Evolutionary conservation across 2,888 invertebrate genomes (phyloP).

Genomic region (Itoplectis maculator): DNA sequence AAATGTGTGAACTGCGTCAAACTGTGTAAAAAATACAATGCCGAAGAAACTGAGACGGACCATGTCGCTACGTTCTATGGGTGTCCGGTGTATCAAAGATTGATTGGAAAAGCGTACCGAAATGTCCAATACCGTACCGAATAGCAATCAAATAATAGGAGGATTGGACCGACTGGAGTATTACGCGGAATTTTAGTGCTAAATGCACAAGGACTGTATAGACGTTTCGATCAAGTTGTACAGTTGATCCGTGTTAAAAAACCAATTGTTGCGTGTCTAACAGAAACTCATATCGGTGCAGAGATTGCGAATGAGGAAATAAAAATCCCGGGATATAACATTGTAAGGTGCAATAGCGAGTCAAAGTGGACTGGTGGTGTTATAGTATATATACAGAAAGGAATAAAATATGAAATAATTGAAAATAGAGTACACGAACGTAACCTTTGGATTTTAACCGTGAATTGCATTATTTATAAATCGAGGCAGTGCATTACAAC

Average conservation of each 20-base stretch:
- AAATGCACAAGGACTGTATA: neutral
- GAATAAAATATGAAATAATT: constrained; percentile 12
- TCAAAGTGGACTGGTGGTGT: constrained; percentile 6
- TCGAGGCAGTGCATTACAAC: neutral
- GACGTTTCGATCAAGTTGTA: neutral
- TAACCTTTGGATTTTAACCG: neutral
- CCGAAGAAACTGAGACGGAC: neutral
- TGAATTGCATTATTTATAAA: constrained; percentile 4
- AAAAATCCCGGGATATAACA: constrained; percentile 5
- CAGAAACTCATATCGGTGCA: constrained; percentile 19
- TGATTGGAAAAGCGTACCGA: neutral
- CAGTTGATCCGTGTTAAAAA: neutral
- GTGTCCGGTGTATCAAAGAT: neutral
- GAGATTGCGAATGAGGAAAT: neutral
- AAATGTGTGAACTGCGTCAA: neutral
- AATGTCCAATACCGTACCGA: neutral
- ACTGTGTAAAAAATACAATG: neutral
- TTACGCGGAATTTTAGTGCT: neutral
- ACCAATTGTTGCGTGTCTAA: constrained; percentile 1
- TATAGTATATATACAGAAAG: neutral
- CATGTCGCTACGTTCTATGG: neutral
- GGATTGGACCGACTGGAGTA: neutral
- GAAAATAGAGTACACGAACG: neutral
- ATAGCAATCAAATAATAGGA: neutral
- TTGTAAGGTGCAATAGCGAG: neutral